These are phyloP conservation scores for Oncorhynchus keta DNA, from an alignment of 2,113 vertebrate species.

Conservation along the genomic window DNA sequence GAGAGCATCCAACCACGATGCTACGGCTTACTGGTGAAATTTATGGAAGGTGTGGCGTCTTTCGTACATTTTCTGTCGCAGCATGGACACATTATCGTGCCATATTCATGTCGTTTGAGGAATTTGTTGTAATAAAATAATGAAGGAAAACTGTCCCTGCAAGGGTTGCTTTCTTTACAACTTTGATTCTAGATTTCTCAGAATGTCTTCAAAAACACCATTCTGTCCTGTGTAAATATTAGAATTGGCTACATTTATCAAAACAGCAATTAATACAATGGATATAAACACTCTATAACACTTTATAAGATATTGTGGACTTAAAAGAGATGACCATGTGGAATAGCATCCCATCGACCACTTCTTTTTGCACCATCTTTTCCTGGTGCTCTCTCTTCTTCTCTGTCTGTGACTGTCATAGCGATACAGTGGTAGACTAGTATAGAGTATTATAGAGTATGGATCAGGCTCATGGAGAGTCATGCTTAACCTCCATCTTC, in stretches of 20 bases:
- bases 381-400: too few relatives aligned
- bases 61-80: slow-evolving; percentile 25
- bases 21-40: slow-evolving; percentile 40
- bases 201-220: background rate
- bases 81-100: background rate
- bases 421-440: background rate
- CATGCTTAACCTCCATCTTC: slow-evolving; percentile 34
- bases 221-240: too few relatives aligned
- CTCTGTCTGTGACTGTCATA: background rate
- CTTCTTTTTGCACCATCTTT: too few relatives aligned
- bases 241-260: too few relatives aligned
- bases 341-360: too few relatives aligned
- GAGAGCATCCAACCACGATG: slow-evolving; percentile 29
- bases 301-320: too few relatives aligned
- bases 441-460: slow-evolving; percentile 4
- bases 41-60: slow-evolving; percentile 42
- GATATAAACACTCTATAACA: too few relatives aligned
- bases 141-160: background rate
- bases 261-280: too few relatives aligned
- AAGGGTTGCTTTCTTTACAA: slow-evolving; percentile 6
- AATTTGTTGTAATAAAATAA: slow-evolving; percentile 14
- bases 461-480: background rate
- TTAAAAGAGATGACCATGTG: too few relatives aligned
- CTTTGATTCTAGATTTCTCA: background rate
- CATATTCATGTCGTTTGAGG: slow-evolving; percentile 26